Evolutionary conservation across 2,113 vertebrate species (phyloP), one percentile per base, ranked within the genome.

Genomic region (Phaetusa simplex): DNA sequence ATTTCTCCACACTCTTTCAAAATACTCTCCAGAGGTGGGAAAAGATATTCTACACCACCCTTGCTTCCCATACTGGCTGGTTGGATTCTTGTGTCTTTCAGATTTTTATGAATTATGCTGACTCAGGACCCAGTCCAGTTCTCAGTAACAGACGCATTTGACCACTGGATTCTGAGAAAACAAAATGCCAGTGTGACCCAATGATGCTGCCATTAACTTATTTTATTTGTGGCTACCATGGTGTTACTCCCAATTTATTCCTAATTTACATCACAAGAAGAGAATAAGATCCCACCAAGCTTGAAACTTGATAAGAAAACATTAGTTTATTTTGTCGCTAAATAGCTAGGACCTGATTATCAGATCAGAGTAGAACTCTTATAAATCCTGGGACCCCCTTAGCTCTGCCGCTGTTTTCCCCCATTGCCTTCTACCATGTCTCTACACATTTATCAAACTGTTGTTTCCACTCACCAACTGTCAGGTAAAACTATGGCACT

Each of bases 181-280:
- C 17, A 45, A 61, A 45, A 18, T 1, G 0, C 9, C 34, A 50
- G 4, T 1, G 6, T 52, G n/a, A 52, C 20, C 3, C 40, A 74
- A 1, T 1, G 9, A 43, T 12, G 14, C 9, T 84, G 19, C 20
- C 12, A 27, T 24, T 62, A 56, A 3, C 30, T 64, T 19, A 11
- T 9, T 52, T 49, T 15, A 49, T 29, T 55, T 55, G 20, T 59
- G 42, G 15, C 22, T 71, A 8, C 29, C 5, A 9, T 5, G 5
- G 12, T 22, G 9, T 38, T 56, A 55, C 19, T 55, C 12, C 21
- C 14, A 34, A n/a, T 29, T 81, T 30, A 71, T 14, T 67, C 70
- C 22, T 61, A 49, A 59, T 64, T 59, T 38, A 59, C 9, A 24
- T n/a, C 22, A 16, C 36, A 34, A 67, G 14, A 49, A 73, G 8